These are phyloP conservation scores for Cremastinae sp. DNA, from an alignment of 2,888 invertebrate genomes.

Conservation along the genomic window DNA sequence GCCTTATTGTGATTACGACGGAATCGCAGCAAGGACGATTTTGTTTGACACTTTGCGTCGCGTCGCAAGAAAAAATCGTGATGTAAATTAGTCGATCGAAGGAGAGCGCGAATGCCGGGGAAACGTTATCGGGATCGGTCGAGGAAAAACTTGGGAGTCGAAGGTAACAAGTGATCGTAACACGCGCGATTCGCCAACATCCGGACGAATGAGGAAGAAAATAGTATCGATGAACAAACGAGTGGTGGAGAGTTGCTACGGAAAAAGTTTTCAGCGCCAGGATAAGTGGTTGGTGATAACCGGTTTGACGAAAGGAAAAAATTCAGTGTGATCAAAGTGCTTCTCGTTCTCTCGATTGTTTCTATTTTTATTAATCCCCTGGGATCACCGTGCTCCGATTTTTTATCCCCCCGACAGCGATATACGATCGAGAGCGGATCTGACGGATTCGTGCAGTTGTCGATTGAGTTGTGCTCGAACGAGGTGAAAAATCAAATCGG, in stretches of 20 bases:
- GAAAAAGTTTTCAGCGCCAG: constrained; percentile 32
- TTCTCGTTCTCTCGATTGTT: constrained; percentile 2
- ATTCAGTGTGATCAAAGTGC: constrained; percentile 33
- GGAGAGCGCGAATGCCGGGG: too few relatives aligned
- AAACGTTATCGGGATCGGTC: too few relatives aligned
- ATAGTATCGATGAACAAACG: constrained; percentile 21
- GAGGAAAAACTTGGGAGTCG: too few relatives aligned
- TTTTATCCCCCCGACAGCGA: not conserved
- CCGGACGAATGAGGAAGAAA: constrained; percentile 8
- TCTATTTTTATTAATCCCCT: constrained; percentile 16
- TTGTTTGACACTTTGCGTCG: too few relatives aligned
- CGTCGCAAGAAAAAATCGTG: too few relatives aligned
- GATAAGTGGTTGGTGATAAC: constrained; percentile 50
- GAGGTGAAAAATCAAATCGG: constrained; percentile 62
- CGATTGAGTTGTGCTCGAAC: constrained; percentile 41
- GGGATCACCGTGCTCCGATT: constrained; percentile 29
- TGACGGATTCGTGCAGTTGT: constrained; percentile 8
- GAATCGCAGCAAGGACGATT: too few relatives aligned
- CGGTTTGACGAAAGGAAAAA: constrained; percentile 16
- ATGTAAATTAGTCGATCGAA: too few relatives aligned
- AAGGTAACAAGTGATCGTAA: too few relatives aligned
- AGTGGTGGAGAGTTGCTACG: constrained; percentile 24
- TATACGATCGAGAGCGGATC: constrained; percentile 15
- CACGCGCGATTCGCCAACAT: not conserved
- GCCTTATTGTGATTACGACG: too few relatives aligned